These are phyloP conservation scores for Myotis yumanensis DNA, from an alignment of 2,113 vertebrate genomes.

Conservation along the genomic window DNA sequence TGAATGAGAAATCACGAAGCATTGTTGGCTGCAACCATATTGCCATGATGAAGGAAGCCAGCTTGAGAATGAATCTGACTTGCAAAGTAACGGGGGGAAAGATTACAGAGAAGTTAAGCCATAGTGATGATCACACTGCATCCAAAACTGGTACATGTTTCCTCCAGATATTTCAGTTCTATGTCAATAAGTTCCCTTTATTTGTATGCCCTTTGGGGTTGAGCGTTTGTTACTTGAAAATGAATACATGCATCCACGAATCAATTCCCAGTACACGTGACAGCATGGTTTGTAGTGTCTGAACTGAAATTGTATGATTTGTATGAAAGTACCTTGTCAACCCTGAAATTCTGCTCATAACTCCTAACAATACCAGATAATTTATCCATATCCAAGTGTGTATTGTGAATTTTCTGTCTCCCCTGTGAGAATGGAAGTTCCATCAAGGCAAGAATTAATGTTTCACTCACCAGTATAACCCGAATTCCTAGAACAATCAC, in stretches of 20 bases:
- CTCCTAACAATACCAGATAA: neutral
- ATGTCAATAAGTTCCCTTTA: neutral
- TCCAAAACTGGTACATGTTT: neutral
- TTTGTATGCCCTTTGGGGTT: neutral
- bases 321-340: neutral
- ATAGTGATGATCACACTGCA: neutral
- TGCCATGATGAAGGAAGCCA: neutral
- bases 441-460: neutral
- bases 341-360: neutral
- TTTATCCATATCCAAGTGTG: neutral
- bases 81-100: neutral
- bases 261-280: neutral
- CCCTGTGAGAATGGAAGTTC: neutral
- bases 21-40: neutral
- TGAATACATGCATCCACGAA: neutral
- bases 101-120: neutral
- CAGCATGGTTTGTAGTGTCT: neutral
- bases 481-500: neutral
- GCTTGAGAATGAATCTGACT: conserved; percentile 16
- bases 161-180: neutral
- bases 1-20: neutral
- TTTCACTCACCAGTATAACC: neutral
- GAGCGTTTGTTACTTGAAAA: neutral
- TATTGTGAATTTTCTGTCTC: neutral
- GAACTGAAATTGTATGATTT: neutral